Conservation (phyloP, 2,113 vertebrate species). For the Dendrocopos noguchii region DNA sequence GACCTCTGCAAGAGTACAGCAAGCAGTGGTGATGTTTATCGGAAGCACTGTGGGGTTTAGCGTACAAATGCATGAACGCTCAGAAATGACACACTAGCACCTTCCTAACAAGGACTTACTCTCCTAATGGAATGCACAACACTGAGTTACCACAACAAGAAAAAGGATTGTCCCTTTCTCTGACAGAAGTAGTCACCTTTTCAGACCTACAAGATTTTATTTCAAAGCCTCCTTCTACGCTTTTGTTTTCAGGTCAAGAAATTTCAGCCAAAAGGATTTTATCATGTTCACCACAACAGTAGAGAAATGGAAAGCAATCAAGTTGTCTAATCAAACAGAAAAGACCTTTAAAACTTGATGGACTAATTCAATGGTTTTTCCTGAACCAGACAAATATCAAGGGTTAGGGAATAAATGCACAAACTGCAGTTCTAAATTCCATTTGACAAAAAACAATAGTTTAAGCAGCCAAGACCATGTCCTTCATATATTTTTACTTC, state of each 20-base stretch:
- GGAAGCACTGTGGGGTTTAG: background rate
- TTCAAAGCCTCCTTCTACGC: background rate
- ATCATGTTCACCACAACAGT: background rate
- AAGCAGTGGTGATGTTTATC: background rate
- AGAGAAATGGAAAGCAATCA: background rate
- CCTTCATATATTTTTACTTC: background rate
- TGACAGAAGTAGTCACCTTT: background rate
- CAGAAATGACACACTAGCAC: background rate
- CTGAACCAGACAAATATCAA: background rate
- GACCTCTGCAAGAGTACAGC: background rate
- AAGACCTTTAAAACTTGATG: background rate
- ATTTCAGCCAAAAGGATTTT: background rate
- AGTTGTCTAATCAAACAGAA: background rate
- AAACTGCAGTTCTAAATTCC: background rate
- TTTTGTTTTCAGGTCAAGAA: background rate
- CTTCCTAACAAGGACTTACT: background rate
- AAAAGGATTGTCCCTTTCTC: background rate
- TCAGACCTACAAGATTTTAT: background rate
- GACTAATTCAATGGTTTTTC: background rate
- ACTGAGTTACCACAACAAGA: background rate
- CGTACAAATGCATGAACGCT: background rate
- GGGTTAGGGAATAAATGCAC: background rate
- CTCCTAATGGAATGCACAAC: background rate
- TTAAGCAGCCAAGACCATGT: background rate
- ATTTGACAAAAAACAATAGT: background rate